Conservation (phyloP, 2,113 vertebrate genomes). For the Onychostruthus taczanowskii region DNA sequence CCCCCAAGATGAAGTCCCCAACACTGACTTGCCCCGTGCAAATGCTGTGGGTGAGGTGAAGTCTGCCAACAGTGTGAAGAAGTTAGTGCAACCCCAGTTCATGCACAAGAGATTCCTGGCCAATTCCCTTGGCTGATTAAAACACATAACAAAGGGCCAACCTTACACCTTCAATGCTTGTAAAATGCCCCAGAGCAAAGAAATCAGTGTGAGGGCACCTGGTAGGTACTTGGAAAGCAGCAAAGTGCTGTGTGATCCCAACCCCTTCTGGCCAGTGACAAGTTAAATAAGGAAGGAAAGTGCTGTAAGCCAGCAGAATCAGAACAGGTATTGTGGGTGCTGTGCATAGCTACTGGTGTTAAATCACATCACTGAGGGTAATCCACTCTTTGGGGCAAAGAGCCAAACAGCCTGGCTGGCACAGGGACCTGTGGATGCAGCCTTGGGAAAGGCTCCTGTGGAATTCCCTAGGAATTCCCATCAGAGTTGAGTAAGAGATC, state of each 20-base stretch:
- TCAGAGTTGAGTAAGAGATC: not conserved
- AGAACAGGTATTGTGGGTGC: not conserved
- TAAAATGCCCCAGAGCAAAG: not conserved
- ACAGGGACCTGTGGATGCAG: not conserved
- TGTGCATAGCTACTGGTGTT: constrained; percentile 9
- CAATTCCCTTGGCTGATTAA: not conserved
- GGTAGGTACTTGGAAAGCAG: not conserved
- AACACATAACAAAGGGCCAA: not conserved
- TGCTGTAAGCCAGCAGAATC: not conserved
- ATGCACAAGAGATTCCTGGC: not conserved
- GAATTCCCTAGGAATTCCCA: constrained; percentile 45
- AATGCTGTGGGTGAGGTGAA: not conserved
- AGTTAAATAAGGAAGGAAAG: not conserved
- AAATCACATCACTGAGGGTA: not conserved
- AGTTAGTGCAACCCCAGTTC: not conserved
- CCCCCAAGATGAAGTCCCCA: not conserved
- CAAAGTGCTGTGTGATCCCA: not conserved
- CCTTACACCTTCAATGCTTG: not conserved
- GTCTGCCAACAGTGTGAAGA: not conserved
- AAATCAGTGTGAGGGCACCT: not conserved
- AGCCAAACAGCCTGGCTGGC: not conserved
- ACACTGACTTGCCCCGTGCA: not conserved
- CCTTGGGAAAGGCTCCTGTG: constrained; percentile 17
- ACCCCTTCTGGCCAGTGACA: not conserved
- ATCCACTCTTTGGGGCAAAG: not conserved